Percentiles rank a stretch among this genome's conserved stretches.
Evolutionary conservation across 2,888 invertebrate species (phyloP).

Genomic region (Nowickia ferox): DNA sequence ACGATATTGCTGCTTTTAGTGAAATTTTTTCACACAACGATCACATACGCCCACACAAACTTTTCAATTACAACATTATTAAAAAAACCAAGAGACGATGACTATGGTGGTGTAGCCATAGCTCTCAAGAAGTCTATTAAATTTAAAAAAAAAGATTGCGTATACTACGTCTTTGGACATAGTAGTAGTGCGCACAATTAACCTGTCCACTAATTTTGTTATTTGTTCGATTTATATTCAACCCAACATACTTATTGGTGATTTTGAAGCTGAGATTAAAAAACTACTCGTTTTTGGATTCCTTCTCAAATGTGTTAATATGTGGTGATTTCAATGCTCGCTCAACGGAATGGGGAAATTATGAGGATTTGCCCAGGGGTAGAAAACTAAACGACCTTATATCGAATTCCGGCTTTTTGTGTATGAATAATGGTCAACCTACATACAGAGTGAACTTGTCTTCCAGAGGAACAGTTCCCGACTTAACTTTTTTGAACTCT

Average conservation of each 20-base stretch:
- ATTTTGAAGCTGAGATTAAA: background rate
- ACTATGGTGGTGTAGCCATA: too few species aligned
- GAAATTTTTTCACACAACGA: background rate
- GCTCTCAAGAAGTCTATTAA: background rate
- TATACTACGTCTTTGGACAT: background rate
- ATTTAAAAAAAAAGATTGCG: background rate
- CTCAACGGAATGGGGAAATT: background rate
- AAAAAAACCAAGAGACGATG: too few species aligned
- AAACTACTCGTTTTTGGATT: background rate
- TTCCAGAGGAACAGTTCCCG: too few species aligned
- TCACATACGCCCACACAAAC: too few species aligned
- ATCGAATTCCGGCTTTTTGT: too few species aligned
- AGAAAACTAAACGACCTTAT: background rate
- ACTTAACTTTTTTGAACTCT: too few species aligned
- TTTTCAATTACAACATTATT: too few species aligned
- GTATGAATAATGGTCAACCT: too few species aligned
- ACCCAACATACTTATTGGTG: background rate
- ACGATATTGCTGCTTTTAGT: background rate
- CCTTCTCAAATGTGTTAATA: background rate
- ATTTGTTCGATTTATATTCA: slow-evolving; percentile 1
- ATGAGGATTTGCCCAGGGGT: background rate
- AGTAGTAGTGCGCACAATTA: background rate
- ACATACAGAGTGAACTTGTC: too few species aligned
- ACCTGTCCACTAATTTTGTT: background rate
- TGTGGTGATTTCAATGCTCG: slow-evolving; percentile 8